phyloP scores from a whole-genome alignment of 2,797 vertebrate species.

The Perodicticus potto region DNA sequence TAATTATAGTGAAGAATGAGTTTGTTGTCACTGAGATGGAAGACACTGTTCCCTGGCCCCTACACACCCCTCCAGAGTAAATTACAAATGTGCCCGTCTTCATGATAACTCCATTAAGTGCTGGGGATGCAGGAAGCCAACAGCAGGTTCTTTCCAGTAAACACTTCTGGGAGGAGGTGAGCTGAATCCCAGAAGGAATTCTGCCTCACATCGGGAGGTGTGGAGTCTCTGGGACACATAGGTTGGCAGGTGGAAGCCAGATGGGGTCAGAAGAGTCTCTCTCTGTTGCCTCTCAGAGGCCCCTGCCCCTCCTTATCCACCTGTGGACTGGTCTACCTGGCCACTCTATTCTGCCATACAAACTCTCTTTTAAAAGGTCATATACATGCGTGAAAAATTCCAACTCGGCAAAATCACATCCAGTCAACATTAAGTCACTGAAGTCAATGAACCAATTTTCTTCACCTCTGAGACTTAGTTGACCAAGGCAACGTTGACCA shows the following conservation, averaged over 20 bases:
- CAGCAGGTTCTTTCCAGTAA: conserved; percentile 4
- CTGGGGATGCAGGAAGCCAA: background rate
- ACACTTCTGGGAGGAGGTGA: background rate
- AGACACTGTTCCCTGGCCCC: conserved; percentile 52
- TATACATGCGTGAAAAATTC: background rate
- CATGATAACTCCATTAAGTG: conserved; percentile 52
- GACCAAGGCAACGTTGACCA: background rate
- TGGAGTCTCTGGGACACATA: background rate
- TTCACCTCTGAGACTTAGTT: background rate
- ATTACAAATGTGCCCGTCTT: conserved; percentile 49
- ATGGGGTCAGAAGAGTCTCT: background rate
- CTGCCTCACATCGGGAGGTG: background rate
- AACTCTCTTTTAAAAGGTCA: background rate
- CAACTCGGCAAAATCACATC: background rate
- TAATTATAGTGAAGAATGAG: conserved; percentile 84
- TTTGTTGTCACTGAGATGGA: conserved; percentile 77
- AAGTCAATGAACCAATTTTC: background rate
- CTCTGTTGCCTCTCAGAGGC: background rate
- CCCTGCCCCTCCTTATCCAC: no score
- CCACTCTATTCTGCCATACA: background rate
- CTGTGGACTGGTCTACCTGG: background rate
- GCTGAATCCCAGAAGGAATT: background rate
- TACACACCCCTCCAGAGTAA: conserved; percentile 41
- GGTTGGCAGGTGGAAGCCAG: background rate
- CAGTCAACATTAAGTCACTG: background rate